phyloP scores from a whole-genome alignment of 2,888 invertebrate genomes.

The Nomada fabriciana region DNA sequence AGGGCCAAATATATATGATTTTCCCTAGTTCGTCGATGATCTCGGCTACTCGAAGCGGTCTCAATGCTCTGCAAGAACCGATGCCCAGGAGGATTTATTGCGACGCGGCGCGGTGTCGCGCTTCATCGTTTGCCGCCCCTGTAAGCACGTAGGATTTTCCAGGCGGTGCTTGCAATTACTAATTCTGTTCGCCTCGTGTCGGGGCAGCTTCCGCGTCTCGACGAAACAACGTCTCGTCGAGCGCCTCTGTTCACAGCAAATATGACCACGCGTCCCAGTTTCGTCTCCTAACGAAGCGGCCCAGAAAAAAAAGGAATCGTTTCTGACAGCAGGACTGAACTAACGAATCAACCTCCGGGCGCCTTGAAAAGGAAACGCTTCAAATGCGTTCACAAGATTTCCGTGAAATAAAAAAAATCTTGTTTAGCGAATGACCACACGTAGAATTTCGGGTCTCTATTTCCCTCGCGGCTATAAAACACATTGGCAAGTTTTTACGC shows the following conservation, averaged over 20 bases:
- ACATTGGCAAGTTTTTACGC: conserved; percentile 6
- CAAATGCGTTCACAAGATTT: background rate
- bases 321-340: background rate
- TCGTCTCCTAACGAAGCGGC: conserved; percentile 21
- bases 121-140: conserved; percentile 30
- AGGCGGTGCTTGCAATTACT: conserved; percentile 33
- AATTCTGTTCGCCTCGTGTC: conserved; percentile 37
- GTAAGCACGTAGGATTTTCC: conserved; percentile 50
- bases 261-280: conserved; percentile 27
- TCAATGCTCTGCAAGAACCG: too few species aligned
- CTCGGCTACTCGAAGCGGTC: too few species aligned
- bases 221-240: conserved; percentile 9
- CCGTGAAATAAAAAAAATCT: background rate
- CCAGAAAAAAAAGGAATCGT: conserved; percentile 17
- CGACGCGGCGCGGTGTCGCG: conserved; percentile 14
- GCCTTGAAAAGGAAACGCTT: background rate
- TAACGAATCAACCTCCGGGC: conserved; percentile 25
- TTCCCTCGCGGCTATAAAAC: background rate
- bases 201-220: conserved; percentile 5
- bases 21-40: too few species aligned
- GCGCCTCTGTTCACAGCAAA: conserved; percentile 5
- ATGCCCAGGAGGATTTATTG: background rate
- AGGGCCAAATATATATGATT: too few species aligned
- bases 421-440: background rate
- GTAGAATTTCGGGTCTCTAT: background rate